Evolutionary conservation across 53 echinoderm and acorn worm species (phyloP).

Genomic region (Arbacia lixula): DNA sequence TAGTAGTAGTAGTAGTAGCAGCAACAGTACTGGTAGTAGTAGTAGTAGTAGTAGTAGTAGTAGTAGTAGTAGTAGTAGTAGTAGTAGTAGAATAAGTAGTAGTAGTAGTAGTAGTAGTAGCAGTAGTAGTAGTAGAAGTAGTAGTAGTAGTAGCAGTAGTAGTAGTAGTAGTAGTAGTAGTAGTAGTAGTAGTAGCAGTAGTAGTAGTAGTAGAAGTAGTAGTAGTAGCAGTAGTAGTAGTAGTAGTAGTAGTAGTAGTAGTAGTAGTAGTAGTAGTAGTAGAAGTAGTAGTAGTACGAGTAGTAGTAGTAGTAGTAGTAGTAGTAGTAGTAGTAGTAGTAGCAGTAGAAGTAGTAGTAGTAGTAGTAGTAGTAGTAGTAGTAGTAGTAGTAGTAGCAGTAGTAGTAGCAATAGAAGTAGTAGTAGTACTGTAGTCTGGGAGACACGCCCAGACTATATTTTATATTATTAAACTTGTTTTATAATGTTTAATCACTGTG

Average conservation of each 20-base stretch:
- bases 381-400: slow-evolving; percentile 21
- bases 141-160: slow-evolving; percentile 8
- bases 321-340: not conserved
- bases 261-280: slow-evolving; percentile 3
- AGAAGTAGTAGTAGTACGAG: slow-evolving; percentile 18
- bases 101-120: slow-evolving; percentile 17
- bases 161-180: slow-evolving; percentile 15
- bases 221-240: slow-evolving; percentile 4
- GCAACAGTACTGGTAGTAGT: slow-evolving; percentile 26
- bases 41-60: slow-evolving; percentile 20
- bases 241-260: not conserved
- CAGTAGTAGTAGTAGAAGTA: slow-evolving; percentile 20
- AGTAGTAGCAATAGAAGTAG: not conserved
- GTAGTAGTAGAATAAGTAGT: not conserved
- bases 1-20: not conserved
- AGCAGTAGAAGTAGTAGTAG: not conserved
- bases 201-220: not conserved
- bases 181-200: slow-evolving; percentile 1
- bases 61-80: slow-evolving; percentile 4
- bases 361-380: slow-evolving; percentile 27
- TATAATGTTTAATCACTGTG: too few species aligned
- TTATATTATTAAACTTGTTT: too few species aligned
- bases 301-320: slow-evolving; percentile 19
- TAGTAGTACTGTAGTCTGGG: not conserved
- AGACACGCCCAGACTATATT: too few species aligned